phyloP scores from a whole-genome alignment of 2,113 vertebrate species.

The Brachyhypopomus gauderio region DNA sequence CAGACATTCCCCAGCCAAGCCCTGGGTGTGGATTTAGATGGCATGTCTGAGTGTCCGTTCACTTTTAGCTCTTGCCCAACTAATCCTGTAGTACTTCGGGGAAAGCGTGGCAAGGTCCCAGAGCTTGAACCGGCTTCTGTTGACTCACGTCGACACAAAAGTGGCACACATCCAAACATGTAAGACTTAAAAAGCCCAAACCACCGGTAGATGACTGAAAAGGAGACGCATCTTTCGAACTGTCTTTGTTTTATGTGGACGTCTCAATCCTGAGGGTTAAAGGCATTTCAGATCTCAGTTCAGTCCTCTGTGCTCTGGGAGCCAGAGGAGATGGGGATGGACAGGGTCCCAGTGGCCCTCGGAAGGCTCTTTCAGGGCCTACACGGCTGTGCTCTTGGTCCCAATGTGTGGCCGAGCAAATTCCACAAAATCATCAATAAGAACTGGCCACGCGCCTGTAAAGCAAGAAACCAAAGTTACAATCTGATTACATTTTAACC shows the following conservation, averaged over 20 bases:
- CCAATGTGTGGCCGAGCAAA: constrained; percentile 87
- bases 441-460: constrained; percentile 91
- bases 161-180: constrained; percentile 61
- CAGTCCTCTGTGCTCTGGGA: constrained; percentile 60
- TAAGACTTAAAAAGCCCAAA: constrained; percentile 63
- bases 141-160: constrained; percentile 61
- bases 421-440: constrained; percentile 93
- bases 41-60: constrained; percentile 50
- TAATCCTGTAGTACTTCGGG: constrained; percentile 19
- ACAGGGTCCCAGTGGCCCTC: constrained; percentile 71
- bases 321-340: constrained; percentile 31
- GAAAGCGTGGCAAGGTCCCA: constrained; percentile 38
- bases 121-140: constrained; percentile 57
- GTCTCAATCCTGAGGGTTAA: constrained; percentile 78
- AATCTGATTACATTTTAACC: background rate
- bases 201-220: constrained; percentile 69
- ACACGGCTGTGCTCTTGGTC: constrained; percentile 78
- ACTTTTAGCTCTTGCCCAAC: constrained; percentile 24
- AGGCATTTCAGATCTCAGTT: constrained; percentile 74
- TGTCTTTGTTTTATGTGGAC: constrained; percentile 76
- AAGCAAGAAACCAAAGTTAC: background rate
- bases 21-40: constrained; percentile 58
- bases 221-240: constrained; percentile 69
- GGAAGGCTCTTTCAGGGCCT: constrained; percentile 71
- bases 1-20: constrained; percentile 53